Evolutionary conservation across 2,888 invertebrate species (phyloP), one percentile per base, ranked within the genome.

Genomic region (Eupithecia vulgata): DNA sequence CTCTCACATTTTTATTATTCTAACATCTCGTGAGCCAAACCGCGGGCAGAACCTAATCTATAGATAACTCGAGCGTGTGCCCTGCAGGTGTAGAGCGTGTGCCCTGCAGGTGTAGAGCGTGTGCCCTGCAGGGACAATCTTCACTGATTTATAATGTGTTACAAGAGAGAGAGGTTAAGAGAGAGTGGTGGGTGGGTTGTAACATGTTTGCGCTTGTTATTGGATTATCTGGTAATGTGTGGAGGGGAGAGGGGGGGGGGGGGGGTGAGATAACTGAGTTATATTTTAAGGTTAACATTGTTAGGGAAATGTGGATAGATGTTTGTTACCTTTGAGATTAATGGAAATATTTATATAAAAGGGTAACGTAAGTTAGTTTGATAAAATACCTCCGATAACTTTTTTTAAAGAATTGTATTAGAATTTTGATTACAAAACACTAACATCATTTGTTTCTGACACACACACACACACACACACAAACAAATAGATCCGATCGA

Each of bases 131-230:
- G 40, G 73, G 72, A 8, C 73, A 76, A 78, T 74, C 73, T 64
- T 35, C 37, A 64, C 74, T 76, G 78, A 78, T 78, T 80, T 78
- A 80, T 76, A 76, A 78, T 77, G 79, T 80, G 79, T 77, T 77
- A 75, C 77, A 48, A n/a, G 67, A 59, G 70, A 59, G 70, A 64
- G 69, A 67, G 45, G 71, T n/a, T 64, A 73, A 65, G 48, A 65
- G 52, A 64, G 69, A n/a, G 4, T 72, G 64, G 69, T 70, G 68
- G 68, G 59, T 37, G 52, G n/a, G 52, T 25, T 21, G 13, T 13
- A 66, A 66, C 68, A 68, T 71, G 71, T 71, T 69, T 67, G 68
- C 62, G 34, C 65, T 45, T 67, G 71, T 71, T 71, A 65, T 66
- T 71, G 52, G 66, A 67, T 62, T 74, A 74, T 66, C 48, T 30